phyloP scores from a whole-genome alignment of 2,797 vertebrate genomes.

The Pipistrellus nathusii region DNA sequence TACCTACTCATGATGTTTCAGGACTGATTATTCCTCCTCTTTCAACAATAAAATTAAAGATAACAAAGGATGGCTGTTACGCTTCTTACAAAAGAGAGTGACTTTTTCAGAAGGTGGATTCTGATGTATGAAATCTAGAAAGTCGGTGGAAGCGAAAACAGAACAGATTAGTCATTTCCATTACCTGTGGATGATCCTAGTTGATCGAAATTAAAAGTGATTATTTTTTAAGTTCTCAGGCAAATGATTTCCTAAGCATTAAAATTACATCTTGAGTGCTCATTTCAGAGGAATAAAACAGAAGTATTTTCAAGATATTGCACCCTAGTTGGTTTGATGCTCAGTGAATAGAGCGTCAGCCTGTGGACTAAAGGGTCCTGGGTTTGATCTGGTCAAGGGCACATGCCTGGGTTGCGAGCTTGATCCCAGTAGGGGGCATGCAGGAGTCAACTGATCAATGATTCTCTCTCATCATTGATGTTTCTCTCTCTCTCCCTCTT shows the following conservation, averaged over 20 bases:
- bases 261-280: conserved; percentile 35
- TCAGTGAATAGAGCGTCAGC: too few relatives aligned
- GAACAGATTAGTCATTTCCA: conserved; percentile 71
- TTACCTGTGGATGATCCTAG: background rate
- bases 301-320: conserved; percentile 32
- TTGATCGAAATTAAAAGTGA: conserved; percentile 33
- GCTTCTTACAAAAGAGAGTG: conserved; percentile 57
- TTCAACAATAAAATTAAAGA: conserved; percentile 74
- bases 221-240: conserved; percentile 38
- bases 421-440: too few relatives aligned
- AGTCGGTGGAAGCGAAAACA: conserved; percentile 54
- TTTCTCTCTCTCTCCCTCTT: too few relatives aligned
- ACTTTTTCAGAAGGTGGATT: conserved; percentile 55
- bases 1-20: conserved; percentile 54
- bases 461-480: too few relatives aligned
- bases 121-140: conserved; percentile 71
- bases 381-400: too few relatives aligned
- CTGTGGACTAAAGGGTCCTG: too few relatives aligned
- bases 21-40: conserved; percentile 53
- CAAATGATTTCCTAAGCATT: conserved; percentile 45
- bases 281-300: conserved; percentile 47
- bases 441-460: too few relatives aligned
- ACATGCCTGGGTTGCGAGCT: too few relatives aligned
- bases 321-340: too few relatives aligned
- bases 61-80: conserved; percentile 55